Evolutionary conservation across 2,888 invertebrate genomes (phyloP).

Genomic region (Rhabditophanes sp.): DNA sequence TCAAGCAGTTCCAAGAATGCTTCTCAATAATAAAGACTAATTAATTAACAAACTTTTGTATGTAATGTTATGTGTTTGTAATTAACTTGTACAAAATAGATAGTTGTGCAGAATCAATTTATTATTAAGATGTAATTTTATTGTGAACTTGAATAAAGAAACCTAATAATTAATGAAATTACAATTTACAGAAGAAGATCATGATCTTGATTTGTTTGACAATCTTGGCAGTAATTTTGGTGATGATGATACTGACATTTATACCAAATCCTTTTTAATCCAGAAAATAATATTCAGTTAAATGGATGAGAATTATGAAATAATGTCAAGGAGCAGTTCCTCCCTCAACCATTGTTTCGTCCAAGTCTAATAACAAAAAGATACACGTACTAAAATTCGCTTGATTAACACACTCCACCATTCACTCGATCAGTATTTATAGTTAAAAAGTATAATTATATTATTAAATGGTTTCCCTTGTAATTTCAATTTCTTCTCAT

Average conservation of each 20-base stretch:
- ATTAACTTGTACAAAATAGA: too few relatives aligned
- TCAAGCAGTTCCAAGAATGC: constrained; percentile 2
- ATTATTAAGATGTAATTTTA: not conserved
- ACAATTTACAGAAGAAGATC: constrained; percentile 67
- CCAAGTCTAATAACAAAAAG: too few relatives aligned
- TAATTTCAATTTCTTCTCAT: too few relatives aligned
- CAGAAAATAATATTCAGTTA: too few relatives aligned
- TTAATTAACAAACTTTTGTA: too few relatives aligned
- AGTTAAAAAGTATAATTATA: too few relatives aligned
- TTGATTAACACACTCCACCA: not conserved
- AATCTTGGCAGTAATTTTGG: constrained; percentile 60
- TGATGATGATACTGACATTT: constrained; percentile 34
- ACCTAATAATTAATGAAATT: constrained; percentile 1
- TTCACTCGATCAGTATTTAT: constrained; percentile 1
- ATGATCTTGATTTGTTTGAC: constrained; percentile 76
- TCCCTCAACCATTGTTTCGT: too few relatives aligned
- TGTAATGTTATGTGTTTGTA: too few relatives aligned
- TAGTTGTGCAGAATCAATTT: not conserved
- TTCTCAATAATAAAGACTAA: too few relatives aligned
- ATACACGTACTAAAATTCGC: too few relatives aligned
- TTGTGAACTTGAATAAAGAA: not conserved
- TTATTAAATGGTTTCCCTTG: too few relatives aligned
- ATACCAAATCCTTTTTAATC: constrained; percentile 22
- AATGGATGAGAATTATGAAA: not conserved
- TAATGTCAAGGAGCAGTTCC: too few relatives aligned